Percentiles rank a stretch among this genome's conserved stretches.
These are phyloP conservation scores for Ophion ellenae DNA, from an alignment of 2,888 invertebrate genomes.

Conservation along the genomic window DNA sequence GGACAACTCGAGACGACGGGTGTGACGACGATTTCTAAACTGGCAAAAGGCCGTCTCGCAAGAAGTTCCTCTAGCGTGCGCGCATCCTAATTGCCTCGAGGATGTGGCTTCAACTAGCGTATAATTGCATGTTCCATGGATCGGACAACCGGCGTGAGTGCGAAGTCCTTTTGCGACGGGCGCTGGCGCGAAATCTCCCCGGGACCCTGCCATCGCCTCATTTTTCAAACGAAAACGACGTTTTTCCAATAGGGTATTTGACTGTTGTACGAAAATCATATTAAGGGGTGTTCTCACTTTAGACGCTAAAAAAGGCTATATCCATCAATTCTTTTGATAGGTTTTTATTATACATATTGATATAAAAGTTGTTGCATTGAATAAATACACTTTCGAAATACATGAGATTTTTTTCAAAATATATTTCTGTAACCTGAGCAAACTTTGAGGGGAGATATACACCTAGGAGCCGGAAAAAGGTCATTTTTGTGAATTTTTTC, in stretches of 20 bases:
- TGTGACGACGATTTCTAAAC: conserved; percentile 66
- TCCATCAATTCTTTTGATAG: too few relatives aligned
- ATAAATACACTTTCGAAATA: too few relatives aligned
- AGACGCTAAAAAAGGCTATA: too few relatives aligned
- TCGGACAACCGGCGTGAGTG: not conserved
- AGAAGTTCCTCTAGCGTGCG: conserved; percentile 33
- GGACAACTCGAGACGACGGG: conserved; percentile 41
- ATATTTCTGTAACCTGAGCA: too few relatives aligned
- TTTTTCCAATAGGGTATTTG: not conserved
- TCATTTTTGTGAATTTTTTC: too few relatives aligned
- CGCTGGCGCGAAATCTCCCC: conserved; percentile 26
- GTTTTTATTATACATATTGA: too few relatives aligned
- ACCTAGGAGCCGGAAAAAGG: too few relatives aligned
- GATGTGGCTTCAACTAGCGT: conserved; percentile 53
- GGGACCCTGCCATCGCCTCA: not conserved
- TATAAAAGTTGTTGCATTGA: too few relatives aligned
- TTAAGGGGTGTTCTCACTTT: too few relatives aligned
- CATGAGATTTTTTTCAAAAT: too few relatives aligned
- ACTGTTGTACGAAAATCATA: too few relatives aligned
- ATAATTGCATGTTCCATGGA: conserved; percentile 43
- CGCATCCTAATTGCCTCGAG: conserved; percentile 51
- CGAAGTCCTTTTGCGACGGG: conserved; percentile 15
- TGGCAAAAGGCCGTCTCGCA: conserved; percentile 51
- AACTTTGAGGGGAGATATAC: too few relatives aligned
- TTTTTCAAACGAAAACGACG: not conserved